phyloP scores from a whole-genome alignment of 2,113 vertebrate genomes.

The Pelodiscus sinensis region DNA sequence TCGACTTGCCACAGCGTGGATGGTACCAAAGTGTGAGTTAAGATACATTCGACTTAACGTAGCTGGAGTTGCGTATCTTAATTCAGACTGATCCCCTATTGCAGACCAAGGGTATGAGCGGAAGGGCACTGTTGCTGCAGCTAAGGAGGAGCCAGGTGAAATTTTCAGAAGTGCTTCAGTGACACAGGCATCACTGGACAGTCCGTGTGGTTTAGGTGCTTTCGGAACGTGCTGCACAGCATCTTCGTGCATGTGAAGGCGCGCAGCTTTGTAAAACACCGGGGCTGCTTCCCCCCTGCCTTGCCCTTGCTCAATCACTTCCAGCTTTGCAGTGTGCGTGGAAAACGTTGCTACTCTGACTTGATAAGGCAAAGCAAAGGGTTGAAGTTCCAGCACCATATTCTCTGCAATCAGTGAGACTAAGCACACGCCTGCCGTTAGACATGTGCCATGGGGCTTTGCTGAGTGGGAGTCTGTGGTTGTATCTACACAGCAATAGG shows the following conservation, averaged over 20 bases:
- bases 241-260: neutral
- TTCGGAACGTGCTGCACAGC: fast-evolving
- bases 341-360: neutral
- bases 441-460: neutral
- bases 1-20: too few relatives aligned
- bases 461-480: neutral
- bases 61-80: too few relatives aligned
- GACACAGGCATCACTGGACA: neutral
- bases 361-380: neutral
- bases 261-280: fast-evolving
- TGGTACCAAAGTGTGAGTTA: too few relatives aligned
- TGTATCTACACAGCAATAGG: neutral
- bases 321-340: fast-evolving
- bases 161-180: too few relatives aligned
- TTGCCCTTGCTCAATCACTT: neutral
- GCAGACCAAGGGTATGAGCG: too few relatives aligned
- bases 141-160: neutral
- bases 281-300: neutral
- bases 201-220: neutral
- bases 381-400: neutral
- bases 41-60: too few relatives aligned
- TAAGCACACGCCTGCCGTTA: neutral
- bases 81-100: too few relatives aligned
- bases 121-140: too few relatives aligned
- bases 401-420: neutral